Conservation (phyloP, 2,888 invertebrate genomes). For the Galerucella nymphaeae region DNA sequence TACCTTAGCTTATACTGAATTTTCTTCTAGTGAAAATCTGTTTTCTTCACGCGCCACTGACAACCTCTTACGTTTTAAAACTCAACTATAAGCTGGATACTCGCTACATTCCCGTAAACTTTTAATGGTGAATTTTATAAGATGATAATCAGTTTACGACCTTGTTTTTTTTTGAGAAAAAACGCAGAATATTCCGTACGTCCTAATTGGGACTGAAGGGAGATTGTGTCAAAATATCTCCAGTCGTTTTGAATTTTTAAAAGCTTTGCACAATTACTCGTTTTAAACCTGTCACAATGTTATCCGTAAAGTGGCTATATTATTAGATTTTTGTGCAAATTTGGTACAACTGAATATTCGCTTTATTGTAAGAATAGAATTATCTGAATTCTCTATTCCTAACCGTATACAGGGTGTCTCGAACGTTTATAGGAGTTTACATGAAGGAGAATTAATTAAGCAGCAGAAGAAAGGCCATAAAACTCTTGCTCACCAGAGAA, state of each 20-base stretch:
- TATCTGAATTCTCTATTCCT: too few relatives aligned
- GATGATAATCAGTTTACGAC: slow-evolving; percentile 22
- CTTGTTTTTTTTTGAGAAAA: slow-evolving; percentile 10
- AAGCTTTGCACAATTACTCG: slow-evolving; percentile 11
- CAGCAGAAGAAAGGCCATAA: too few relatives aligned
- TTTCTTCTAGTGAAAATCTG: background rate
- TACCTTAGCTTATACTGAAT: too few relatives aligned
- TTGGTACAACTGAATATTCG: background rate
- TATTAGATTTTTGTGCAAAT: background rate
- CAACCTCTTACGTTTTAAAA: slow-evolving; percentile 1
- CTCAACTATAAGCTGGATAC: slow-evolving; percentile 7
- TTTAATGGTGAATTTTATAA: slow-evolving; percentile 18
- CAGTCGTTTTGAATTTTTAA: slow-evolving; percentile 14
- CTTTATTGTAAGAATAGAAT: too few relatives aligned
- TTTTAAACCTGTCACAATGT: slow-evolving; percentile 1
- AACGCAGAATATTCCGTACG: slow-evolving; percentile 8
- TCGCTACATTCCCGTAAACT: slow-evolving; percentile 13
- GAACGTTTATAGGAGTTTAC: too few relatives aligned
- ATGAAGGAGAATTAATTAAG: too few relatives aligned
- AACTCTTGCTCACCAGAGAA: too few relatives aligned
- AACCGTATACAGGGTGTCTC: too few relatives aligned
- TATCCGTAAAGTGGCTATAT: background rate
- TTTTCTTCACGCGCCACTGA: background rate
- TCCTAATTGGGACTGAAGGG: slow-evolving; percentile 3
- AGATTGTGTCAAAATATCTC: slow-evolving; percentile 9